These are phyloP conservation scores for Ernsta delagoae DNA, from an alignment of 2,888 invertebrate species.

Conservation along the genomic window DNA sequence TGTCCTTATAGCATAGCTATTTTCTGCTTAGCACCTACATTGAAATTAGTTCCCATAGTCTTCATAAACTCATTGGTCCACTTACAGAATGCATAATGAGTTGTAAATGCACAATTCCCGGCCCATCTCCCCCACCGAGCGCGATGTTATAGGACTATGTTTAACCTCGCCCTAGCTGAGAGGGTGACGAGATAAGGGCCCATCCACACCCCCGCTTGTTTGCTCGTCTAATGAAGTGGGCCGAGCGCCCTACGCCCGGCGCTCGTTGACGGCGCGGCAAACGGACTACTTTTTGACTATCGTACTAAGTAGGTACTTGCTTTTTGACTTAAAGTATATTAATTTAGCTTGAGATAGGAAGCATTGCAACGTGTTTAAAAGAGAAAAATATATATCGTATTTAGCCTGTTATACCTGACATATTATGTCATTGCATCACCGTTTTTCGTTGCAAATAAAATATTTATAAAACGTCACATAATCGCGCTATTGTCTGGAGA, in stretches of 20 bases:
- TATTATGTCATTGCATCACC: no score
- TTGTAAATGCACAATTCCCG: constrained; percentile 8
- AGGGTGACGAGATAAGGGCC: constrained; percentile 70
- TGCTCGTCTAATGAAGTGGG: constrained; percentile 81
- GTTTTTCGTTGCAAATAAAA: neutral
- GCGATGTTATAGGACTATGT: constrained; percentile 36
- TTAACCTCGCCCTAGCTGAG: constrained; percentile 50
- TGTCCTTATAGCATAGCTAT: neutral
- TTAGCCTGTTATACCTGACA: no score
- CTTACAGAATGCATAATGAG: constrained; percentile 10
- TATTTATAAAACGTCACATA: neutral
- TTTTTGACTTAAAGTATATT: no score
- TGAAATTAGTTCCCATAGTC: neutral
- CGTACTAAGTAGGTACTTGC: neutral
- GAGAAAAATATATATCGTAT: no score
- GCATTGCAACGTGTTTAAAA: no score
- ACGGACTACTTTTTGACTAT: constrained; percentile 14
- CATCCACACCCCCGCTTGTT: constrained; percentile 65
- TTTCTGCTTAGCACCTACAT: no score
- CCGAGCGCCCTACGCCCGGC: constrained; percentile 61
- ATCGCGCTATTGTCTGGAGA: neutral
- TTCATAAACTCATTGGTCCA: neutral
- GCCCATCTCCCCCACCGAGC: neutral
- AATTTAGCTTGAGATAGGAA: no score
- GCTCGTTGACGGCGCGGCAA: constrained; percentile 54